phyloP scores from a whole-genome alignment of 2,797 vertebrate species.

The Chaetodon trifasciatus region DNA sequence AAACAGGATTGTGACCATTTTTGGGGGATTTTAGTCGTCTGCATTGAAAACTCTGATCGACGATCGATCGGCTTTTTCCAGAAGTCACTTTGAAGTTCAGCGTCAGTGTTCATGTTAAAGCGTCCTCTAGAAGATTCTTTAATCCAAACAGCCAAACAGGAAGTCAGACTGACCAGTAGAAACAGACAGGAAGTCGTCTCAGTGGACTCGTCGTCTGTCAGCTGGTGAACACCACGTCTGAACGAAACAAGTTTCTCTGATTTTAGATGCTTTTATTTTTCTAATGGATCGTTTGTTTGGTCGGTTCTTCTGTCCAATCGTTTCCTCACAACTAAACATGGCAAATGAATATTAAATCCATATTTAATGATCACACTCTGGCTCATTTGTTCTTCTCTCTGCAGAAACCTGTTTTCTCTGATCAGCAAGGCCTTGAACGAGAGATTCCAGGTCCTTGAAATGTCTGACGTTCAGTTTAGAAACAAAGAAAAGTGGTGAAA shows the following conservation, averaged over 20 bases:
- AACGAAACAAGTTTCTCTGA: neutral
- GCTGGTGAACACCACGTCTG: neutral
- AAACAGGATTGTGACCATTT: neutral
- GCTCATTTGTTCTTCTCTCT: neutral
- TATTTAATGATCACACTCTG: conserved; percentile 49
- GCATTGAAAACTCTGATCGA: too few species aligned
- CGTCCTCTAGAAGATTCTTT: too few species aligned
- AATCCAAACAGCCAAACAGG: too few species aligned
- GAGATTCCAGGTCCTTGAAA: neutral
- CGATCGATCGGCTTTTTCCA: too few species aligned
- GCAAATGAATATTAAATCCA: conserved; percentile 44
- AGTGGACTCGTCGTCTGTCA: neutral
- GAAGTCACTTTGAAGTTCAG: too few species aligned
- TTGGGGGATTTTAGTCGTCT: too few species aligned
- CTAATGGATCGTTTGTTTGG: conserved; percentile 25
- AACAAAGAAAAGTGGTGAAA: neutral
- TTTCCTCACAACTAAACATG: conserved; percentile 30
- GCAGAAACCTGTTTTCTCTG: neutral
- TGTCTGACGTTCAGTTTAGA: neutral
- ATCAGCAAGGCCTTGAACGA: neutral
- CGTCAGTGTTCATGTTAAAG: neutral
- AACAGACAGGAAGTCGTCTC: too few species aligned
- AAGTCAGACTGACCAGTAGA: too few species aligned
- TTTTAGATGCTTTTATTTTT: conserved; percentile 46
- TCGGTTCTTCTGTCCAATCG: conserved; percentile 11